Percentiles rank a stretch among this genome's conserved stretches.
phyloP scores from a whole-genome alignment of 2,797 vertebrate genomes.

The Vespertilio murinus region DNA sequence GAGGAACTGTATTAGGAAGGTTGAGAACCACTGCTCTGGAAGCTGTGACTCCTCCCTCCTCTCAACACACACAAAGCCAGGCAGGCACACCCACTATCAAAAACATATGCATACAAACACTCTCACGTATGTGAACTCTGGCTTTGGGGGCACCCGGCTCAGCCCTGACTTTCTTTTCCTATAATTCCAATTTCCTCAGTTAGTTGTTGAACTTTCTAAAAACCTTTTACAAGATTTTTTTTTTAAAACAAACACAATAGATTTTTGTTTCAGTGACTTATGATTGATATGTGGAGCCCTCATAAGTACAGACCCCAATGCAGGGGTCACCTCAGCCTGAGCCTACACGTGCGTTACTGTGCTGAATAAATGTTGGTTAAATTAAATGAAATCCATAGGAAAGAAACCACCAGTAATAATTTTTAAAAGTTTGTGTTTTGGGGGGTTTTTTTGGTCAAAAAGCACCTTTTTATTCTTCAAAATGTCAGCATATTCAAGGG shows the following conservation, averaged over 20 bases:
- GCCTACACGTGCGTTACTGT: background rate
- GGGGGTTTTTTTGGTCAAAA: background rate
- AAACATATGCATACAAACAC: no score
- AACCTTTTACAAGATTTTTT: background rate
- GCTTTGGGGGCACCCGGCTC: background rate
- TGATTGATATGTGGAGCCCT: background rate
- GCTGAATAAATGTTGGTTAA: background rate
- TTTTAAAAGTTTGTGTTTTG: background rate
- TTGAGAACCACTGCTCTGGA: background rate
- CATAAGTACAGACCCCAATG: background rate
- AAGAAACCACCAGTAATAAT: background rate
- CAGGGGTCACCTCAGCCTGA: background rate
- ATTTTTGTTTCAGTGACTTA: background rate
- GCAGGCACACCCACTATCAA: no score
- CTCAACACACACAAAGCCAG: background rate
- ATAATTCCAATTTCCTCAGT: background rate
- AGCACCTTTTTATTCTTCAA: constrained; percentile 51
- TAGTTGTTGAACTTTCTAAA: background rate
- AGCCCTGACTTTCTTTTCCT: background rate
- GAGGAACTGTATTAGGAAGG: no score
- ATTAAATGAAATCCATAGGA: background rate
- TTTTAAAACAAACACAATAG: background rate
- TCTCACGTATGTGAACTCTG: background rate
- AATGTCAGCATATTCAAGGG: constrained; percentile 71
- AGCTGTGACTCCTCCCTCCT: background rate